Base-by-base conservation (phyloP, 2,888 invertebrate genomes). In the Furcula furcula region DNA sequence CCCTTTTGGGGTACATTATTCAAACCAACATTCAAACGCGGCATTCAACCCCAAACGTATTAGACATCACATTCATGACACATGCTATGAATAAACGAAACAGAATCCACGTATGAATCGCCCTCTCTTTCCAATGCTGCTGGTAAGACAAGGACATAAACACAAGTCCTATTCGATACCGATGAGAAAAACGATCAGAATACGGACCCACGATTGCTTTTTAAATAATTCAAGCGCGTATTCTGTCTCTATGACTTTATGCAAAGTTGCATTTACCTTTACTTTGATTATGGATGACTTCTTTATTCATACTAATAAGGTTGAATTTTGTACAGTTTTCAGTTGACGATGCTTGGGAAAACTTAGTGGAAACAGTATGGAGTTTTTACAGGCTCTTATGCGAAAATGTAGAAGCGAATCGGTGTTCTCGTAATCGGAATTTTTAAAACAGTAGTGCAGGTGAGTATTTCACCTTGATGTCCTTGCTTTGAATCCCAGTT, bases 181-280 rank as follows among this genome's bases (percentile, higher is more conserved):
- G 76, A 81, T 78, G 82, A 80, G 81, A 82, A 78, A 77, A 80
- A 81, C 77, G 84, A 84, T 84, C 83, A 77, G 81, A 76, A 83
- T 79, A 81, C 79, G 71, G 75, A 77, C 75, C 73, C 77, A 76
- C 77, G 85, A 85, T 86, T 85, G 82, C 78, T 76, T 77, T 83
- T 80, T 87, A 85, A 86, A 87, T 87, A 83, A 87, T 87, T 87
- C 86, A 87, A 73, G 71, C 76, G 63, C 66, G 71, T 76, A 77
- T 77, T 74, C 73, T 71, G 76, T 77, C 65, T 66, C 67, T 72
- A 68, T 72, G 64, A 68, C 63, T 62, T 64, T 68, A 60, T 56
- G 59, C 68, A 60, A 66, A 55, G 31, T 45, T 55, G 44, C 38
- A 33, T 33, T 14, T 36, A 38, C 42, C 10, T 15, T 32, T 34